phyloP scores from a whole-genome alignment of 2,113 vertebrate species.

The Nannobrachium achirus region DNA sequence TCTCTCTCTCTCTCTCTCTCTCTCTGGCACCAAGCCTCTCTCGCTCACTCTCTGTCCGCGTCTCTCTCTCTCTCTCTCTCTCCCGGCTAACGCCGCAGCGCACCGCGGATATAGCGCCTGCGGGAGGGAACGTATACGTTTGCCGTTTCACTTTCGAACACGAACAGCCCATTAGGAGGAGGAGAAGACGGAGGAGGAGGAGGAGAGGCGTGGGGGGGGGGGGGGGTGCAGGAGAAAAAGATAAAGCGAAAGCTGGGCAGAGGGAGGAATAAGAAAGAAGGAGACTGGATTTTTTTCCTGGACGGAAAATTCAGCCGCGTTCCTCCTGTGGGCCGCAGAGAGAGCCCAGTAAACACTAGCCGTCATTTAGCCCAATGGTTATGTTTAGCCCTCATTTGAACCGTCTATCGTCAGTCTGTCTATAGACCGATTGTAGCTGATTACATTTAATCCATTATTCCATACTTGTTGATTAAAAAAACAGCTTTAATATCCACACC shows the following conservation, averaged over 20 bases:
- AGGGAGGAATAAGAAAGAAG: too few relatives aligned
- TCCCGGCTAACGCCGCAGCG: conserved; percentile 53
- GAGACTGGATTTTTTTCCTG: neutral
- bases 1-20: conserved; percentile 2
- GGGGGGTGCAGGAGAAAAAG: neutral
- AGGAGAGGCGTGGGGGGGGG: neutral
- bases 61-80: neutral
- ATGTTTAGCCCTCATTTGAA: too few relatives aligned
- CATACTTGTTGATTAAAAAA: too few relatives aligned
- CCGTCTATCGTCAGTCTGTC: too few relatives aligned
- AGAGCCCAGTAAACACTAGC: too few relatives aligned
- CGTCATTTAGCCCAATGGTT: too few relatives aligned
- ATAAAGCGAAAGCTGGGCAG: neutral
- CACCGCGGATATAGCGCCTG: conserved; percentile 62
- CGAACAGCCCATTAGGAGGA: conserved; percentile 58
- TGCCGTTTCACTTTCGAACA: conserved; percentile 60
- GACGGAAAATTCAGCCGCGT: conserved; percentile 58
- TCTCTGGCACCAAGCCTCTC: neutral
- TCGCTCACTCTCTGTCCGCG: neutral
- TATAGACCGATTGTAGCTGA: too few relatives aligned
- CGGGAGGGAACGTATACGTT: conserved; percentile 29
- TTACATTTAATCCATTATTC: too few relatives aligned
- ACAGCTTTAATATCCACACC: too few relatives aligned
- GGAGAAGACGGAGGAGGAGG: conserved; percentile 38
- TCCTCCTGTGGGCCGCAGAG: conserved; percentile 67